Evolutionary conservation across 2,113 vertebrate genomes (phyloP), one percentile per base, ranked within the genome.

Genomic region (Pipra filicauda): DNA sequence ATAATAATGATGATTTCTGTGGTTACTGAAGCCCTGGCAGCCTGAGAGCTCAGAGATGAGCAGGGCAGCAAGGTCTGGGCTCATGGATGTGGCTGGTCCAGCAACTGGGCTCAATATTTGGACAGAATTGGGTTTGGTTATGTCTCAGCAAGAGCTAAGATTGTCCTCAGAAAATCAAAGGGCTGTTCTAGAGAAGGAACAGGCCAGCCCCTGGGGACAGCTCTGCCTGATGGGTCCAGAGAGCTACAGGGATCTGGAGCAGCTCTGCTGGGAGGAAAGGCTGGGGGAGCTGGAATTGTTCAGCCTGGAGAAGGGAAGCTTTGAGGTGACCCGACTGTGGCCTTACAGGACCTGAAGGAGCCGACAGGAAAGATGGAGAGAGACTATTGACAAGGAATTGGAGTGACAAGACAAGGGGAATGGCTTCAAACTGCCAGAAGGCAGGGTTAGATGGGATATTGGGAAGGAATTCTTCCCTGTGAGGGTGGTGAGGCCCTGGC

Each of bases 281-380:
- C 35, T 72, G 51, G 7, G 13, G 49, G 11, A 65, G 2, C 0
- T 66, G 43, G 67, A 18, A 65, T 1, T 66, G 51, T 20, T 58
- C 59, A 73, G 15, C 15, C 51, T 58, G 31, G 14, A 51, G 11
- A 58, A 2, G 12, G 58, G 43, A 57, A 79, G 49, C 21, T 80
- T 18, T n/a, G 26, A 43, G 7, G 9, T 14, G 26, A 49, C 0
- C 35, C 27, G 13, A 73, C 0, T 4, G 31, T 49, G 43, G 41
- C 74, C 49, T 35, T 65, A 3, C 11, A 57, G 49, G 0, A 10
- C 33, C 12, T 39, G 33, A 22, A 33, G 39, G 15, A 7, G 8
- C 43, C 0, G 14, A 4, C 8, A 33, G 0, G 16, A n/a, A n/a
- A 55, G 0, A 6, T 12, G 30, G 57, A 72, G 49, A 72, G 58